Percentiles rank a stretch among this genome's conserved stretches.
These are phyloP conservation scores for Vulpes vulpes DNA, from an alignment of 2,113 vertebrate genomes.

Conservation along the genomic window DNA sequence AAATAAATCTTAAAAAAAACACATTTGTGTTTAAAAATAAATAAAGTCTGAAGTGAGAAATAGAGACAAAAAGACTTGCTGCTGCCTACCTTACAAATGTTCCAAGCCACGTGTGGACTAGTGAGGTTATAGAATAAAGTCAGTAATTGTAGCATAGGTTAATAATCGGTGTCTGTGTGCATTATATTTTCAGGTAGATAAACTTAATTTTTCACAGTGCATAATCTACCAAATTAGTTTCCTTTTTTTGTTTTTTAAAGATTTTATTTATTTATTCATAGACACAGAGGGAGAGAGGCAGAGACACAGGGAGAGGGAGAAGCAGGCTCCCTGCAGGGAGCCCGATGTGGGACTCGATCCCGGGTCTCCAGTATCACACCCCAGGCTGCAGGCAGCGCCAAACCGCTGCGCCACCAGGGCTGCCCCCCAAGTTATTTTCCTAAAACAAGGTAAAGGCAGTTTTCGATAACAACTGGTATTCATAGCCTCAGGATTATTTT, in stretches of 20 bases:
- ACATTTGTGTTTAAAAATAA: slow-evolving; percentile 19
- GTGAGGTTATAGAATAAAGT: background rate
- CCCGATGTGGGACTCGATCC: too few relatives aligned
- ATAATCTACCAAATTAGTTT: background rate
- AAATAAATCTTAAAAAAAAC: too few relatives aligned
- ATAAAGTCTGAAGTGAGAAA: slow-evolving; percentile 16
- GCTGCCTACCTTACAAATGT: slow-evolving; percentile 5
- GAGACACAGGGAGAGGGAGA: too few relatives aligned
- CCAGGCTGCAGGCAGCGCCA: too few relatives aligned
- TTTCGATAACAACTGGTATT: background rate
- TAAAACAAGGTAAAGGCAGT: background rate
- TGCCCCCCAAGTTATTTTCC: background rate
- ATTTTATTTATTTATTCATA: too few relatives aligned
- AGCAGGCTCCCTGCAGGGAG: too few relatives aligned
- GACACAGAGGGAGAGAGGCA: too few relatives aligned
- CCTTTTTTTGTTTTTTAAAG: background rate
- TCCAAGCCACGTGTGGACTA: background rate
- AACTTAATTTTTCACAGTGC: background rate
- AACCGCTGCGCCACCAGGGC: too few relatives aligned
- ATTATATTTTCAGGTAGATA: background rate
- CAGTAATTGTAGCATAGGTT: background rate
- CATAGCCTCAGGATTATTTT: background rate
- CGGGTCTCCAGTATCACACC: too few relatives aligned
- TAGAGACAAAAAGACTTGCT: background rate
- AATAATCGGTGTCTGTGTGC: background rate